Conservation (phyloP, 2,797 vertebrate species). For the Rhinophrynus dorsalis region DNA sequence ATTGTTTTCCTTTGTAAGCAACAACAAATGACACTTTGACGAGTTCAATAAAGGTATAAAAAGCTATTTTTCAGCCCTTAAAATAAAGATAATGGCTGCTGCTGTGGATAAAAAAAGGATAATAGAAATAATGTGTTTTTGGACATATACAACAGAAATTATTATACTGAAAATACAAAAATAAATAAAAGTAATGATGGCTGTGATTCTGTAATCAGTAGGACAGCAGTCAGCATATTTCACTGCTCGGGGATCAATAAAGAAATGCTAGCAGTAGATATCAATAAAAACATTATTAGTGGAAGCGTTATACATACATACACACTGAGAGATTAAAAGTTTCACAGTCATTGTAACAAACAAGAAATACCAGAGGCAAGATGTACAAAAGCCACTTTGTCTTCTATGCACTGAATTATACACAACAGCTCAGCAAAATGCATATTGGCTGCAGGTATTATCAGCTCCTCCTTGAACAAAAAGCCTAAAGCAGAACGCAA, state of each 20-base stretch:
- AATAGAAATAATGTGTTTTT: too few species aligned
- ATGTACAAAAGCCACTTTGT: background rate
- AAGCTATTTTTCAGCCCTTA: background rate
- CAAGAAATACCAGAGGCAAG: background rate
- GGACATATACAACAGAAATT: too few species aligned
- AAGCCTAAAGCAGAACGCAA: too few species aligned
- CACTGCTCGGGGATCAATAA: slow-evolving; percentile 2
- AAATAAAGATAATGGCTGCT: too few species aligned
- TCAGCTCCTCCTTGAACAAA: too few species aligned
- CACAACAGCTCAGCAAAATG: too few species aligned
- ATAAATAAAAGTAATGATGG: too few species aligned
- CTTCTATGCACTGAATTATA: background rate
- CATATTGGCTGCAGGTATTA: too few species aligned
- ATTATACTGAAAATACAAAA: too few species aligned
- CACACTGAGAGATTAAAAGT: background rate
- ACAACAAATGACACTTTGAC: background rate
- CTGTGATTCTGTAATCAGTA: background rate
- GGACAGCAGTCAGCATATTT: background rate
- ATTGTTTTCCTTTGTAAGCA: background rate
- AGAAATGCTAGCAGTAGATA: background rate
- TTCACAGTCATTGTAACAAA: background rate
- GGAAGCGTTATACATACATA: background rate
- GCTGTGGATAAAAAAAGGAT: too few species aligned
- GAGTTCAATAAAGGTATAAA: background rate
- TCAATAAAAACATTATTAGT: background rate